Base-by-base conservation (phyloP, 1,140 invertebrate genomes). In the Parapsyche elsis region DNA sequence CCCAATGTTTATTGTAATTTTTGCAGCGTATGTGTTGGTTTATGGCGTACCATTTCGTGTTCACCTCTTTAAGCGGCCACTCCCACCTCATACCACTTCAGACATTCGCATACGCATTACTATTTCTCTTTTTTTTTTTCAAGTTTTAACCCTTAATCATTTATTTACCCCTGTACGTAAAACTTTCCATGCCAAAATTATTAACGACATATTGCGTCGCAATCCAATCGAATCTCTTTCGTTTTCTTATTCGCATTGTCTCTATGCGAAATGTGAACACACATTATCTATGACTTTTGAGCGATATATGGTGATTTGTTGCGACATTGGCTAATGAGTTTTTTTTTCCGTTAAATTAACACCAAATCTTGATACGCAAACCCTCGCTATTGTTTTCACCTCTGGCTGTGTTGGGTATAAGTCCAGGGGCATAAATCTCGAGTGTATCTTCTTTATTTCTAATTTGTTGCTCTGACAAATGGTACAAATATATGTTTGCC, bases 1-100 rank as follows among this genome's bases (percentile, higher is more conserved):
- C 45, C 24, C 78, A 78, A 83, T 81, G 82, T 81, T 83, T 83
- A 81, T 83, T 83, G 82, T 83, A 83, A 83, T 83, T 83, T 83
- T 83, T 83, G 82, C 80, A 83, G 78, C 81, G 79, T 83, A 83
- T 83, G 80, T 78, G 76, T 71, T 79, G 82, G 71, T 76, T 82
- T 82, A 82, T 79, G 81, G 80, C 76, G 64, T 57, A 45, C 44
- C 9, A 57, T 38, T 49, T 38, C 73, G 70, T 14, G 46, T 79
- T 83, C 74, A 83, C 82, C 82, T 83, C 80, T 26, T 53, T 46
- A 38, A 38, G 67, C 30, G 16, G 61, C 61, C 77, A 19, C 9
- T 23, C 5, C 9, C 9, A 19, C 9, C 64, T 23, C 24, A 67
- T 26, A 14, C 19, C 21, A 67, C 24, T 67, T 30, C 24, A 67